phyloP scores from a whole-genome alignment of 2,113 vertebrate species.

The Geococcyx californianus region DNA sequence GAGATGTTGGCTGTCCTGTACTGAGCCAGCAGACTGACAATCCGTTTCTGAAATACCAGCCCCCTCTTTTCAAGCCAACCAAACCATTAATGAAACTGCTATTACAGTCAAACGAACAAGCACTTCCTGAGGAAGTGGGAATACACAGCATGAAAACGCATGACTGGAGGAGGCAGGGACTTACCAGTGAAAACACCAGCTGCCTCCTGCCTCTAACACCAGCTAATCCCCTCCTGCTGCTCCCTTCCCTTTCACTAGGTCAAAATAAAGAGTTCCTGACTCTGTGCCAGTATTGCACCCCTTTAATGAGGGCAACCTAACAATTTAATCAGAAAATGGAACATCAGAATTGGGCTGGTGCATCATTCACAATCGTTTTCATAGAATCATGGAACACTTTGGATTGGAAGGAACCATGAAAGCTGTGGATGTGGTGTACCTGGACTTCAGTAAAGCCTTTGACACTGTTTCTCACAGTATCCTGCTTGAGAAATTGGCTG shows the following conservation, averaged over 20 bases:
- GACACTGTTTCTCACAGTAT: no score
- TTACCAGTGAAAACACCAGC: background rate
- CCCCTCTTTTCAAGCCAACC: background rate
- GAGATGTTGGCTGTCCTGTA: background rate
- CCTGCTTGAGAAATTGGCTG: no score
- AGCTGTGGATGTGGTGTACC: no score
- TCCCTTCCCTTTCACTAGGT: background rate
- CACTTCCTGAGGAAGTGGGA: background rate
- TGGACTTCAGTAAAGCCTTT: no score
- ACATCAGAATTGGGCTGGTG: background rate
- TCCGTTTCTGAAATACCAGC: background rate
- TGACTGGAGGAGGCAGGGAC: background rate
- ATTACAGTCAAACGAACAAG: background rate
- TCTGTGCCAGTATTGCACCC: fast-evolving
- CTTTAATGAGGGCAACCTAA: background rate
- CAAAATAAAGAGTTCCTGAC: background rate
- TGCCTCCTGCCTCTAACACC: background rate
- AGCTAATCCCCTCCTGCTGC: background rate
- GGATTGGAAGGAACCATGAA: no score
- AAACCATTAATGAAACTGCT: background rate
- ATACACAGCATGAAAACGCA: background rate
- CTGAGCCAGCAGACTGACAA: background rate
- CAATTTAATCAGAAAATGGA: background rate
- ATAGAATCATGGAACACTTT: no score
- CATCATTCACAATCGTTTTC: background rate